A percentile compares a stretch with the other conserved stretches of the same genome.
Conservation (phyloP, 2,888 invertebrate species). For the Agonopterix subpropinquella region DNA sequence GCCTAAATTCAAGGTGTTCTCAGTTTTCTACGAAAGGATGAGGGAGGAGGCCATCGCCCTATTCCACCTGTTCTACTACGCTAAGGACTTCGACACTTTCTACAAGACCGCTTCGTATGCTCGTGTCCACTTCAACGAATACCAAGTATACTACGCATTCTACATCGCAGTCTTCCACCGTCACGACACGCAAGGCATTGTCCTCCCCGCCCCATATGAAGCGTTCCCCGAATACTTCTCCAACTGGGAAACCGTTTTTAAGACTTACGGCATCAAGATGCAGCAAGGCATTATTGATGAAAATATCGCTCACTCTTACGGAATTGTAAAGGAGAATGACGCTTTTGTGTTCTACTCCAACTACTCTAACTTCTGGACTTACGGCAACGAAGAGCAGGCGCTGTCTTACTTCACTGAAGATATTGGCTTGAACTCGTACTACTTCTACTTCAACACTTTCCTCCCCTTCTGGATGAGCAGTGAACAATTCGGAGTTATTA, state of each 20-base stretch:
- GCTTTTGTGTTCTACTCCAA: constrained; percentile 73
- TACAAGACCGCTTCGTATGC: constrained; percentile 75
- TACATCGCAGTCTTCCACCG: constrained; percentile 77
- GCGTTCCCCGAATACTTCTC: constrained; percentile 79
- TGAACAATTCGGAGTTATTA: constrained; percentile 29
- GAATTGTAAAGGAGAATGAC: constrained; percentile 52
- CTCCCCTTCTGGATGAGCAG: constrained; percentile 77
- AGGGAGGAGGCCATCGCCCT: constrained; percentile 67
- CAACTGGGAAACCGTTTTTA: constrained; percentile 53
- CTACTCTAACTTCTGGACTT: constrained; percentile 70
- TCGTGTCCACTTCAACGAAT: constrained; percentile 76
- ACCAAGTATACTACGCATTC: constrained; percentile 77
- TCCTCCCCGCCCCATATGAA: constrained; percentile 82
- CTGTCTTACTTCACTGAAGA: constrained; percentile 83
- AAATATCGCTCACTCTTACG: constrained; percentile 69
- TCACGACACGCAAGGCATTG: constrained; percentile 71
- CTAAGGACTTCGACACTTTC: constrained; percentile 78
- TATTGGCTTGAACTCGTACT: constrained; percentile 79
- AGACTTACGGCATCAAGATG: constrained; percentile 68
- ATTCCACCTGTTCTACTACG: constrained; percentile 75
- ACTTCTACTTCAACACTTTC: constrained; percentile 78
- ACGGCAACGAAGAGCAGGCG: constrained; percentile 74
- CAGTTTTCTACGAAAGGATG: constrained; percentile 61
- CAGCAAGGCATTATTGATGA: constrained; percentile 77
- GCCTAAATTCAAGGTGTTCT: constrained; percentile 66